A percentile compares a stretch with the other conserved stretches of the same genome.
Conservation (phyloP, 2,888 invertebrate species). For the Apocheima hispidaria region DNA sequence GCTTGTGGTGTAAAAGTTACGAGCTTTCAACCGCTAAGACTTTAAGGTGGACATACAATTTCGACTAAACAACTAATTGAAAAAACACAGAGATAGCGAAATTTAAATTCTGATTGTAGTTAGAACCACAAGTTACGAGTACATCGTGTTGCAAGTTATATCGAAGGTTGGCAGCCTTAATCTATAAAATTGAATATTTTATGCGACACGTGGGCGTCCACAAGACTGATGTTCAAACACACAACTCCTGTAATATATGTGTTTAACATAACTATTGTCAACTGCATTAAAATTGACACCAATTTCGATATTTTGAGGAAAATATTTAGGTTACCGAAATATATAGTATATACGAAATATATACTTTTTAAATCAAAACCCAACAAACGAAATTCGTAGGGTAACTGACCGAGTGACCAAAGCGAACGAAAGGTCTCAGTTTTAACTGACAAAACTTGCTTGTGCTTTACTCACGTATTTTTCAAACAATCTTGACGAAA, state of each 20-base stretch:
- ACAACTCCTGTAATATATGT: slow-evolving; percentile 26
- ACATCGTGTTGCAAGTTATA: slow-evolving; percentile 31
- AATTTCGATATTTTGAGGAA: not conserved
- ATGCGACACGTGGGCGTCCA: slow-evolving; percentile 53
- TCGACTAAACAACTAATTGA: too few species aligned
- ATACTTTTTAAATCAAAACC: too few species aligned
- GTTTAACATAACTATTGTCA: slow-evolving; percentile 22
- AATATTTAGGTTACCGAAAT: not conserved
- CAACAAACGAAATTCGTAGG: too few species aligned
- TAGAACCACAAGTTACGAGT: not conserved
- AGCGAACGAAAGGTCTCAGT: too few species aligned
- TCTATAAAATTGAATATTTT: slow-evolving; percentile 59
- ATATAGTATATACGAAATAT: too few species aligned
- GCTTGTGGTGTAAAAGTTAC: too few species aligned
- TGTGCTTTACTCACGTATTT: too few species aligned
- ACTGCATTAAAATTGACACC: not conserved
- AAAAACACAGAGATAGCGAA: not conserved
- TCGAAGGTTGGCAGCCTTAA: slow-evolving; percentile 44
- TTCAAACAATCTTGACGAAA: too few species aligned
- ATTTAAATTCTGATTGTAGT: not conserved
- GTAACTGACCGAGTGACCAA: too few species aligned
- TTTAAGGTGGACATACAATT: too few species aligned
- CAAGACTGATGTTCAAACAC: slow-evolving; percentile 51
- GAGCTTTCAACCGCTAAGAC: too few species aligned
- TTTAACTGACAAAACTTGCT: too few species aligned